phyloP scores from a whole-genome alignment of 2,113 vertebrate species.

The Riparia riparia region DNA sequence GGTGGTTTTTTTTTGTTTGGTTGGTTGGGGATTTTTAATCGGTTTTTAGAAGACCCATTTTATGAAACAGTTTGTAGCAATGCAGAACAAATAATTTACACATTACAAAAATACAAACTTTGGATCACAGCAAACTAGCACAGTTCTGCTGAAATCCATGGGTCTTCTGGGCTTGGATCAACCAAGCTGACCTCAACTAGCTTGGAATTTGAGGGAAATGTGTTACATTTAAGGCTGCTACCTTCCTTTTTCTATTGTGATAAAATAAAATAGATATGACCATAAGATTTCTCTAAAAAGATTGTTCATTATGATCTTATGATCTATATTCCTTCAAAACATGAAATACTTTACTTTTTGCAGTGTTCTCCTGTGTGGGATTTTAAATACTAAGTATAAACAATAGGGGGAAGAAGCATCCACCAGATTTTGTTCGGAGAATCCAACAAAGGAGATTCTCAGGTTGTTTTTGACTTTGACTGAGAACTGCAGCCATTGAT shows the following conservation, averaged over 20 bases:
- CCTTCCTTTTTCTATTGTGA: not conserved
- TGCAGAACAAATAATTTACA: not conserved
- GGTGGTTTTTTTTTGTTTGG: not conserved
- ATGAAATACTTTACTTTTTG: not conserved
- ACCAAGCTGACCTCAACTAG: not conserved
- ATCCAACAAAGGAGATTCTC: not conserved
- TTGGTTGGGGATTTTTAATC: not conserved
- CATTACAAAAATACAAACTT: not conserved
- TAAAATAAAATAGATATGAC: not conserved
- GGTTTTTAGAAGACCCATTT: not conserved
- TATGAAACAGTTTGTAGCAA: not conserved
- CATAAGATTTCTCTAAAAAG: not conserved
- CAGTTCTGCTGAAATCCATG: not conserved
- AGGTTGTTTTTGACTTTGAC: not conserved
- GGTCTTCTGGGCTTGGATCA: not conserved
- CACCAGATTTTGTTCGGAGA: not conserved
- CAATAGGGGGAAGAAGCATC: not conserved
- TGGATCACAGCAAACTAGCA: not conserved
- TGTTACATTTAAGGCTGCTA: not conserved
- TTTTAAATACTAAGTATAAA: not conserved
- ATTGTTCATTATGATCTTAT: not conserved
- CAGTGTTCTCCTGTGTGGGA: not conserved
- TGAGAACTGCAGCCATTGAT: not conserved
- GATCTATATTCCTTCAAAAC: not conserved
- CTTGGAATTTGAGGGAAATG: not conserved